phyloP scores from a whole-genome alignment of 2,113 vertebrate species.

The Calidris pugnax region DNA sequence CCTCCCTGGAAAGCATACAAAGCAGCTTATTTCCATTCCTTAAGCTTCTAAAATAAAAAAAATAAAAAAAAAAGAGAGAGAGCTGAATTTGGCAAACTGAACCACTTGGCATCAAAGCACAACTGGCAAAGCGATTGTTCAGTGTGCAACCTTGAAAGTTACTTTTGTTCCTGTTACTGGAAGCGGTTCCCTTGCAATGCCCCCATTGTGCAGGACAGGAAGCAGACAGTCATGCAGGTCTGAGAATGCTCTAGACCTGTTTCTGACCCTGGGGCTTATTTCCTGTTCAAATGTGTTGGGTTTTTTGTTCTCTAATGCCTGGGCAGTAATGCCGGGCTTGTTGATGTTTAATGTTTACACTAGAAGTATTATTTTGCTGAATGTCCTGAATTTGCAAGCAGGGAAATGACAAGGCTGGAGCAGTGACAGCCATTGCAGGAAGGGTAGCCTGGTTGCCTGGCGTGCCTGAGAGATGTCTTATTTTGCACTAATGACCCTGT shows the following conservation, averaged over 20 bases:
- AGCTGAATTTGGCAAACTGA: slow-evolving; percentile 43
- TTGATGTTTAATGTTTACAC: slow-evolving; percentile 48
- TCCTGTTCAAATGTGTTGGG: slow-evolving; percentile 4
- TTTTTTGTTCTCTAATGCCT: neutral
- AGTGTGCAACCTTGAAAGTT: slow-evolving; percentile 56
- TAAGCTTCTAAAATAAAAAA: slow-evolving; percentile 45
- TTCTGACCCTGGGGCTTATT: slow-evolving; percentile 44
- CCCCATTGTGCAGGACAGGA: slow-evolving; percentile 61
- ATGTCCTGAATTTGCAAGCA: slow-evolving; percentile 29
- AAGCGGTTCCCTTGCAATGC: slow-evolving; percentile 46
- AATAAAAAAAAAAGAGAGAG: neutral
- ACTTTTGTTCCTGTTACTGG: slow-evolving; percentile 58
- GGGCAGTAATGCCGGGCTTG: slow-evolving; percentile 17
- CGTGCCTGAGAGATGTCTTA: slow-evolving; percentile 14
- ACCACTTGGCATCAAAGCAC: slow-evolving; percentile 52
- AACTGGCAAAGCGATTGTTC: slow-evolving; percentile 58
- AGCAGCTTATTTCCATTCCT: slow-evolving; percentile 60
- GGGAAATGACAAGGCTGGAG: slow-evolving; percentile 44
- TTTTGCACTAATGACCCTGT: slow-evolving; percentile 58
- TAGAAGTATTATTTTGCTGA: slow-evolving; percentile 46
- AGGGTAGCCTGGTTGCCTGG: slow-evolving; percentile 31
- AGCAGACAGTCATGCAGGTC: slow-evolving; percentile 42
- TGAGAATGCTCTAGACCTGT: slow-evolving; percentile 27
- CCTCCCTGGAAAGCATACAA: slow-evolving; percentile 45
- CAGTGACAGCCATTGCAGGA: slow-evolving; percentile 5